phyloP scores from a whole-genome alignment of 2,888 invertebrate species.

The Sarcophaga subvicina region DNA sequence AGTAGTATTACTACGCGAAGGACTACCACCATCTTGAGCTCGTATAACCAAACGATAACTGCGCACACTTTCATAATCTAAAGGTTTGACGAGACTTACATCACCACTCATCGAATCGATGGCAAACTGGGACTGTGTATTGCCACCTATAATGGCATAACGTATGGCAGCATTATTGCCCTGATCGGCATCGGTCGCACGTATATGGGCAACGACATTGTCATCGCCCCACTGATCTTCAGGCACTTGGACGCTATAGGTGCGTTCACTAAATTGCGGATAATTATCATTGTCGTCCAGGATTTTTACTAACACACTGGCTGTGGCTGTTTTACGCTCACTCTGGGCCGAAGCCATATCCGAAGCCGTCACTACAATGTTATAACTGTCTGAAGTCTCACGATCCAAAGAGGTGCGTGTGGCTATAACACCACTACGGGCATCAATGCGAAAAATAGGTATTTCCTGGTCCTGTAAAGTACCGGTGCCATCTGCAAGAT shows the following conservation, averaged over 20 bases:
- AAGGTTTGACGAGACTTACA: conserved; percentile 91
- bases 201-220: conserved; percentile 91
- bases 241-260: conserved; percentile 92
- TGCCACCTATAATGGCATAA: conserved; percentile 97
- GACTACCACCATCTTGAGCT: conserved; percentile 97
- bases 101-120: conserved; percentile 97
- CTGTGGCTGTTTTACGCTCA: conserved; percentile 90
- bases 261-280: conserved; percentile 94
- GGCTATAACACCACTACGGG: conserved; percentile 92
- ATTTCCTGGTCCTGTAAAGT: conserved; percentile 86
- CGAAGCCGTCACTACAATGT: conserved; percentile 91
- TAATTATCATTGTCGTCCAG: conserved; percentile 96
- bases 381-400: conserved; percentile 93
- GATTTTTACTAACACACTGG: conserved; percentile 91
- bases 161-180: conserved; percentile 96
- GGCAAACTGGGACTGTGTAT: conserved; percentile 95
- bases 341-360: conserved; percentile 92
- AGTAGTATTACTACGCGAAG: conserved; percentile 96
- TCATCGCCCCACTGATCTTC: conserved; percentile 94
- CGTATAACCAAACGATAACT: conserved; percentile 94
- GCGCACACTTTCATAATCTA: conserved; percentile 94
- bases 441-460: conserved; percentile 92
- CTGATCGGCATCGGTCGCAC: conserved; percentile 95
- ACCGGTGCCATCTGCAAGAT: conserved; percentile 82
- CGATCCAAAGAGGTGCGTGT: conserved; percentile 92